phyloP scores from a whole-genome alignment of 2,888 invertebrate genomes.

The Folsomia manolachei region DNA sequence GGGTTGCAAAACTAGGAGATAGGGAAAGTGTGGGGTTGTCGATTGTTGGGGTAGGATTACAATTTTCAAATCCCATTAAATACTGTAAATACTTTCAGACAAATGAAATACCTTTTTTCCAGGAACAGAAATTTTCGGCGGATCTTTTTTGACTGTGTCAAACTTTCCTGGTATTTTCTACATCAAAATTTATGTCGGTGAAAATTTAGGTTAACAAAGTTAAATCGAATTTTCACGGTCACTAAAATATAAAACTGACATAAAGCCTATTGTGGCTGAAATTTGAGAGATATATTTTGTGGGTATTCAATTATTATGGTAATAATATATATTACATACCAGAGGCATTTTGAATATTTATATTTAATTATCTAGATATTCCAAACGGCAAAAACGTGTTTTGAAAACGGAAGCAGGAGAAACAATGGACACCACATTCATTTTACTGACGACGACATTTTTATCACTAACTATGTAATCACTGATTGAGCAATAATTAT shows the following conservation, averaged over 20 bases:
- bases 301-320: too few relatives aligned
- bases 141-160: constrained; percentile 46
- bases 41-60: too few relatives aligned
- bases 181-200: constrained; percentile 9
- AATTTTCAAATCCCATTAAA: too few relatives aligned
- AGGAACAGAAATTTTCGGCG: constrained; percentile 48
- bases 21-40: too few relatives aligned
- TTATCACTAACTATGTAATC: not conserved
- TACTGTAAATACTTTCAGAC: too few relatives aligned
- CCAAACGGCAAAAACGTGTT: constrained; percentile 15
- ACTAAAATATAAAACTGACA: too few relatives aligned
- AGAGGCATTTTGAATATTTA: constrained; percentile 35
- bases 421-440: constrained; percentile 2
- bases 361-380: not conserved
- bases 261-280: too few relatives aligned
- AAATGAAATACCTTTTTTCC: constrained; percentile 29
- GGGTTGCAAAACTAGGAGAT: too few relatives aligned
- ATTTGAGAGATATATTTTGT: too few relatives aligned
- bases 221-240: too few relatives aligned
- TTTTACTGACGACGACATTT: not conserved
- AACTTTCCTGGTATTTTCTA: constrained; percentile 34
- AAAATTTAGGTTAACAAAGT: not conserved
- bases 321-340: too few relatives aligned
- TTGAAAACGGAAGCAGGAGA: constrained; percentile 16
- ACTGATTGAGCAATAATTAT: not conserved